phyloP scores from a whole-genome alignment of 2,888 invertebrate genomes.

The Belgica antarctica region DNA sequence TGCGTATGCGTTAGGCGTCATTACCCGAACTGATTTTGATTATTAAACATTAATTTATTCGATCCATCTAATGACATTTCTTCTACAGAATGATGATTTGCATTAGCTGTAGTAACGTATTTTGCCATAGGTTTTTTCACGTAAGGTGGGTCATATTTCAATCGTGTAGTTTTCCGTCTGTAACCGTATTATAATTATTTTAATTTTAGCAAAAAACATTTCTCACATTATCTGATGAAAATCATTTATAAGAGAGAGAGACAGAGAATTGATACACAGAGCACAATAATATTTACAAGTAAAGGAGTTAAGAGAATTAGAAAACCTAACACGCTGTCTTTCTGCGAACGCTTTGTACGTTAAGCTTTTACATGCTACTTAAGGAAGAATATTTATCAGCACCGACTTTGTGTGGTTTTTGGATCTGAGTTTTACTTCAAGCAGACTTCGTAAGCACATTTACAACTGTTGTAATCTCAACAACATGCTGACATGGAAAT shows the following conservation, averaged over 20 bases:
- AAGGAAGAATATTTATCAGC: too few relatives aligned
- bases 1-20: background rate
- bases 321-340: too few relatives aligned
- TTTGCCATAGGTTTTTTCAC: constrained; percentile 78
- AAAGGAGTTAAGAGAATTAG: too few relatives aligned
- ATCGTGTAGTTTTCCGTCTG: constrained; percentile 85
- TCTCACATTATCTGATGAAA: constrained; percentile 17
- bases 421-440: too few relatives aligned
- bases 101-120: constrained; percentile 63
- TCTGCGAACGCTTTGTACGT: too few relatives aligned
- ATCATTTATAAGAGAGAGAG: constrained; percentile 7
- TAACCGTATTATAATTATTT: constrained; percentile 11
- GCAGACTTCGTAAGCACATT: constrained; percentile 5
- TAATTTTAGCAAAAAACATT: constrained; percentile 32
- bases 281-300: too few relatives aligned
- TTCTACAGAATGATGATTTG: constrained; percentile 74
- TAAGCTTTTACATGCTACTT: too few relatives aligned
- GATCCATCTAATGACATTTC: constrained; percentile 77
- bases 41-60: constrained; percentile 80
- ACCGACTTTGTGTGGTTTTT: too few relatives aligned
- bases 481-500: background rate
- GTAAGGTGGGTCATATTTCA: constrained; percentile 85
- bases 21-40: constrained; percentile 67
- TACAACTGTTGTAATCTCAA: background rate
- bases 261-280: background rate